phyloP scores from a whole-genome alignment of 2,113 vertebrate genomes.

The Gadus macrocephalus region DNA sequence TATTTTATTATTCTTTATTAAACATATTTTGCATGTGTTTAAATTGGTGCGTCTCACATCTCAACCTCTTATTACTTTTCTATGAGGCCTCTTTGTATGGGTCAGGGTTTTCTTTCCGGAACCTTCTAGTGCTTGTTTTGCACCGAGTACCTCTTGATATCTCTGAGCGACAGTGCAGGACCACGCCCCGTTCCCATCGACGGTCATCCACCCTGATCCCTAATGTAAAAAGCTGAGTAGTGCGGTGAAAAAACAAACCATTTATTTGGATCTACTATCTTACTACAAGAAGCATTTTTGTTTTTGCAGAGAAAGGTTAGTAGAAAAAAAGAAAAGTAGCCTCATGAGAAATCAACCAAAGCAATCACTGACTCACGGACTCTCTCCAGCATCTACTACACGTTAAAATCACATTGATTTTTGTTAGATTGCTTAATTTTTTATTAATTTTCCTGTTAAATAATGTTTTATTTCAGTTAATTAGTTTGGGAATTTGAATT shows the following conservation, averaged over 20 bases:
- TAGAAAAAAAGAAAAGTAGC: conserved; percentile 28
- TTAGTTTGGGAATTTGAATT: background rate
- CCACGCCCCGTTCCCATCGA: background rate
- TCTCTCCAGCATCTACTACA: conserved; percentile 31
- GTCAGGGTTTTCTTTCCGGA: conserved; percentile 43
- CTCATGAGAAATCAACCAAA: conserved; percentile 63
- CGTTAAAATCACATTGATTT: background rate
- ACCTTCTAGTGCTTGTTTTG: conserved; percentile 58
- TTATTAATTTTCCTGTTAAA: too few relatives aligned
- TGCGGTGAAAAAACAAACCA: conserved; percentile 31
- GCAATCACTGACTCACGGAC: conserved; percentile 27
- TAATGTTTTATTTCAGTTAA: too few relatives aligned
- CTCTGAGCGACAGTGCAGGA: conserved; percentile 27
- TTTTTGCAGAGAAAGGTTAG: conserved; percentile 52
- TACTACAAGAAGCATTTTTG: conserved; percentile 29
- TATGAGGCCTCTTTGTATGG: conserved; percentile 33
- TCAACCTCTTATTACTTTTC: conserved; percentile 18
- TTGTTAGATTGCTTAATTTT: background rate
- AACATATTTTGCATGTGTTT: conserved; percentile 23
- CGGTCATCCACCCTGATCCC: conserved; percentile 33
- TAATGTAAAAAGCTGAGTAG: conserved; percentile 52
- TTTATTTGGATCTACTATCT: conserved; percentile 45
- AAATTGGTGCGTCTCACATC: conserved; percentile 37
- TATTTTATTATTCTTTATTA: conserved; percentile 34
- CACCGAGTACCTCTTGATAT: conserved; percentile 56